These are phyloP conservation scores for Lasioglossum villosulum DNA, from an alignment of 2,888 invertebrate species.

Conservation along the genomic window DNA sequence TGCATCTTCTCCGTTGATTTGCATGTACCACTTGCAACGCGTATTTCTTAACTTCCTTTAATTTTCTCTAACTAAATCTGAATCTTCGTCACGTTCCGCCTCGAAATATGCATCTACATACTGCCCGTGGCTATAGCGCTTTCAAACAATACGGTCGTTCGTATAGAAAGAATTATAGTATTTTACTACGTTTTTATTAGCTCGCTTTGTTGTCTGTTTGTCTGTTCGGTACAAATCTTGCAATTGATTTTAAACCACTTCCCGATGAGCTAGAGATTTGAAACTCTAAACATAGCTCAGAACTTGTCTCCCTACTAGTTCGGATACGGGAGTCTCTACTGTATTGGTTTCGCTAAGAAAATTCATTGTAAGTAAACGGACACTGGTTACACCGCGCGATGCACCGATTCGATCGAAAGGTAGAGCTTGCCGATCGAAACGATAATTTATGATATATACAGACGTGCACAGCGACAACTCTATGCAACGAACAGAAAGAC, in stretches of 20 bases:
- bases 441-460: conserved; percentile 45
- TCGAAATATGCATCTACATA: not conserved
- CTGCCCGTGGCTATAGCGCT: not conserved
- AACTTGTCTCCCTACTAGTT: no score
- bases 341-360: no score
- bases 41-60: conserved; percentile 42
- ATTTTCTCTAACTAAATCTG: conserved; percentile 55
- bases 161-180: not conserved
- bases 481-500: conserved; percentile 40
- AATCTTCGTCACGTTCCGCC: conserved; percentile 42
- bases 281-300: no score
- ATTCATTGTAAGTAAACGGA: no score
- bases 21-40: conserved; percentile 45
- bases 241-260: no score
- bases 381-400: not conserved
- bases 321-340: no score
- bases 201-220: no score
- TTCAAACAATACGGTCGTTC: not conserved
- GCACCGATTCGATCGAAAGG: not conserved
- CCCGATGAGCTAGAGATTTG: no score
- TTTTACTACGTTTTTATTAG: no score
- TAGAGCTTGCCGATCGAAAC: conserved; percentile 19
- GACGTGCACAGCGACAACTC: conserved; percentile 36
- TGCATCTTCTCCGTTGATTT: conserved; percentile 40
- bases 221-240: no score